Evolutionary conservation across 2,797 vertebrate genomes (phyloP).

Genomic region (Gila robusta): DNA sequence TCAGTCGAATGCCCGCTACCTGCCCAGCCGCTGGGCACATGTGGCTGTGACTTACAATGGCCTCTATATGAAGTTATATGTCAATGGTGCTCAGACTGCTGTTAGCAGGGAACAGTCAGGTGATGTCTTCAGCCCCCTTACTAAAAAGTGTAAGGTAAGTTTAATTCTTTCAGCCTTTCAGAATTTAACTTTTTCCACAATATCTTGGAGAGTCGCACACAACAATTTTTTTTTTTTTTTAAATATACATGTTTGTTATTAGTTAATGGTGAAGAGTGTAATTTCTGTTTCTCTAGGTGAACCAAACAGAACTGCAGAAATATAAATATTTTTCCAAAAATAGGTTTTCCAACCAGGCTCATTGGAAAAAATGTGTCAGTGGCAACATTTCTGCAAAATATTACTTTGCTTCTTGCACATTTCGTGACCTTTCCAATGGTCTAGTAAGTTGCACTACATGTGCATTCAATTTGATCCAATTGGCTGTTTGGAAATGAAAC

Average conservation of each 20-base stretch:
- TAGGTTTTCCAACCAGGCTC: not conserved
- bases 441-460: too few species aligned
- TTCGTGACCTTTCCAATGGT: not conserved
- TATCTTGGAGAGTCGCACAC: not conserved
- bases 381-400: not conserved
- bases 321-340: not conserved
- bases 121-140: slow-evolving; percentile 92
- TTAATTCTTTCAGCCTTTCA: slow-evolving; percentile 23
- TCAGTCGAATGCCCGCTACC: slow-evolving; percentile 88
- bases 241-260: not conserved
- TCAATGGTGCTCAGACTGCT: slow-evolving; percentile 94
- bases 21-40: slow-evolving; percentile 92
- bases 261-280: slow-evolving; percentile 23
- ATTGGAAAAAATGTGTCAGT: not conserved
- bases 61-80: slow-evolving; percentile 91
- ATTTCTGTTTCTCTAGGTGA: not conserved
- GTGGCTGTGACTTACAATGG: slow-evolving; percentile 93
- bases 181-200: not conserved
- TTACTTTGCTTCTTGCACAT: not conserved
- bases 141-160: slow-evolving; percentile 88
- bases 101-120: slow-evolving; percentile 94
- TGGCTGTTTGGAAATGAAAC: not conserved
- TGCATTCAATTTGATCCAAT: too few species aligned
- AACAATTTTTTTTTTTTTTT: not conserved
- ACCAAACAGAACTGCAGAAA: not conserved